Conservation (phyloP, 35 echinoderm and acorn worm genomes). For the Diadema setosum region DNA sequence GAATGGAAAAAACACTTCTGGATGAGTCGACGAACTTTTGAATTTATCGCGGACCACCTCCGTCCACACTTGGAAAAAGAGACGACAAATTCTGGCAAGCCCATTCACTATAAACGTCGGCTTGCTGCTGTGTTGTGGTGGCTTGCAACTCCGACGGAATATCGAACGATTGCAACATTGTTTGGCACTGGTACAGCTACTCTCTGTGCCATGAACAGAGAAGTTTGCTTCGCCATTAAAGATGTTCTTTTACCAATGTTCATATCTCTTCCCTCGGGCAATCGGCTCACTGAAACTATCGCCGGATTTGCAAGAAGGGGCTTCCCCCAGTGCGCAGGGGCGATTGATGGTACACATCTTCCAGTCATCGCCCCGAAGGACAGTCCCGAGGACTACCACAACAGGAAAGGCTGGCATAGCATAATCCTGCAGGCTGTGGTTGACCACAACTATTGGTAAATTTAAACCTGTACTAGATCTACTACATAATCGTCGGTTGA, state of each 20-base stretch:
- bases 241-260: neutral
- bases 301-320: slow-evolving; percentile 35
- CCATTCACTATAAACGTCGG: neutral
- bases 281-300: neutral
- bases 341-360: slow-evolving; percentile 47
- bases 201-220: neutral
- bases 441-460: too few relatives aligned
- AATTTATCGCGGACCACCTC: neutral
- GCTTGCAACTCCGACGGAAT: neutral
- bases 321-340: slow-evolving; percentile 37
- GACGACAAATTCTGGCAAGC: neutral
- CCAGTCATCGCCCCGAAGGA: slow-evolving; percentile 19
- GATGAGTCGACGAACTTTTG: neutral
- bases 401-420: slow-evolving; percentile 30
- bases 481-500: too few relatives aligned
- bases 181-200: neutral
- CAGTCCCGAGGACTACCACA: slow-evolving; percentile 15
- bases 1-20: neutral
- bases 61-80: neutral
- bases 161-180: neutral
- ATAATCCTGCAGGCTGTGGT: slow-evolving; percentile 36
- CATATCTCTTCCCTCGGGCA: neutral
- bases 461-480: too few relatives aligned
- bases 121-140: neutral
- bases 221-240: neutral